Conservation (phyloP, 1,140 invertebrate genomes). For the Neodiprion virginianus region DNA sequence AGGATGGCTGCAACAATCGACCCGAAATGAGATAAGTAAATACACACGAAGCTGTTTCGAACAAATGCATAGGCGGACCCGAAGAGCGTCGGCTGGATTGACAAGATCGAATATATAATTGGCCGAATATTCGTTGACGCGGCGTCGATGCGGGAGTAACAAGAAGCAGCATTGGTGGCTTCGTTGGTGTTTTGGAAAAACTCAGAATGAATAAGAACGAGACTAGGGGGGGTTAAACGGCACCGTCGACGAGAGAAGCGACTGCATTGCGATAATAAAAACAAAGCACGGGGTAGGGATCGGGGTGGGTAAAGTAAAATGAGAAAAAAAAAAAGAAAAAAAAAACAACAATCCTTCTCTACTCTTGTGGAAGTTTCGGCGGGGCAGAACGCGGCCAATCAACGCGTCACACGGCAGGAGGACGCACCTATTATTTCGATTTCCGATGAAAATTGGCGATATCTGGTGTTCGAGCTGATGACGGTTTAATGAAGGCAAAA, state of each 20-base stretch:
- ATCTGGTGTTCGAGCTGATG: neutral
- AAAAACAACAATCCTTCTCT: too few relatives aligned
- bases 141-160: too few relatives aligned
- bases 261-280: neutral
- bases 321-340: neutral
- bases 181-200: too few relatives aligned
- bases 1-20: slow-evolving; percentile 73
- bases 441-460: neutral
- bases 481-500: neutral
- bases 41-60: neutral
- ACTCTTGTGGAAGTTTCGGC: too few relatives aligned
- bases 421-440: neutral
- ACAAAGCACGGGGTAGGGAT: neutral
- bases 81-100: too few relatives aligned
- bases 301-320: neutral
- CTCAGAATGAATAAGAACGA: neutral
- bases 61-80: too few relatives aligned
- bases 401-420: neutral
- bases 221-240: neutral
- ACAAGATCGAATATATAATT: too few relatives aligned
- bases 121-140: too few relatives aligned
- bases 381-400: neutral
- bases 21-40: neutral
- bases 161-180: too few relatives aligned
- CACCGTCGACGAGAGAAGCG: neutral